phyloP scores from a whole-genome alignment of 2,113 vertebrate genomes.

The Cephalopholis sonnerati region DNA sequence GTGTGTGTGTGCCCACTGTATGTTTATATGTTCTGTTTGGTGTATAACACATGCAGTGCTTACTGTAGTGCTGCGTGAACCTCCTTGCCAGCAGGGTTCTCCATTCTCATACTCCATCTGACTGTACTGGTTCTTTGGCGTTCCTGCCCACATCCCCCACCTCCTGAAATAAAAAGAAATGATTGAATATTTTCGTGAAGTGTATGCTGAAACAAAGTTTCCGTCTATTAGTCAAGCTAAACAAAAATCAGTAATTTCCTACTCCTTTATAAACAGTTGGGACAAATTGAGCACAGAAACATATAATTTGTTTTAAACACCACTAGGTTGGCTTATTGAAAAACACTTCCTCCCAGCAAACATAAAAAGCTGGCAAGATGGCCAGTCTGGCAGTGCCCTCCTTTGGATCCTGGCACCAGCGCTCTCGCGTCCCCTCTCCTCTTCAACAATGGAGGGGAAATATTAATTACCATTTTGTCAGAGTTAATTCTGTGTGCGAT shows the following conservation, averaged over 20 bases:
- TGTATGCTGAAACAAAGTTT: conserved; percentile 5
- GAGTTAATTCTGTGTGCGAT: conserved; percentile 71
- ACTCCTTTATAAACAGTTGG: conserved; percentile 35
- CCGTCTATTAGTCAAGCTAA: background rate
- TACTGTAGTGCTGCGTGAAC: conserved; percentile 76
- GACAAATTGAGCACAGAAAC: conserved; percentile 12
- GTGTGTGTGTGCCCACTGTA: background rate
- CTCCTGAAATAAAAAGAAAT: conserved; percentile 67
- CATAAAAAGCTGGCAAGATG: conserved; percentile 61
- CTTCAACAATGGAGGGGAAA: conserved; percentile 75
- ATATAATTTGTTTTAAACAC: conserved; percentile 20
- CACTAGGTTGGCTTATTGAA: conserved; percentile 43
- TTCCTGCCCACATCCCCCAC: conserved; percentile 77
- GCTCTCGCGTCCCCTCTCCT: conserved; percentile 49
- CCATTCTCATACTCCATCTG: conserved; percentile 81
- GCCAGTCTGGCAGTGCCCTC: conserved; percentile 64
- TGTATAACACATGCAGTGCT: conserved; percentile 34
- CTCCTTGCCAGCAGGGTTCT: conserved; percentile 78
- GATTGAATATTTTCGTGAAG: background rate
- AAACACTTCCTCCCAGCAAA: conserved; percentile 54
- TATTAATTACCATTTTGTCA: conserved; percentile 82
- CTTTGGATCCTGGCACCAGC: conserved; percentile 58
- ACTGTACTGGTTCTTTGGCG: conserved; percentile 69
- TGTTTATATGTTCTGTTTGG: background rate
- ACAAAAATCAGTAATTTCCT: conserved; percentile 24